Evolutionary conservation across 64 coral and sea anemone species (phyloP).

Genomic region (Orbicella faveolata): DNA sequence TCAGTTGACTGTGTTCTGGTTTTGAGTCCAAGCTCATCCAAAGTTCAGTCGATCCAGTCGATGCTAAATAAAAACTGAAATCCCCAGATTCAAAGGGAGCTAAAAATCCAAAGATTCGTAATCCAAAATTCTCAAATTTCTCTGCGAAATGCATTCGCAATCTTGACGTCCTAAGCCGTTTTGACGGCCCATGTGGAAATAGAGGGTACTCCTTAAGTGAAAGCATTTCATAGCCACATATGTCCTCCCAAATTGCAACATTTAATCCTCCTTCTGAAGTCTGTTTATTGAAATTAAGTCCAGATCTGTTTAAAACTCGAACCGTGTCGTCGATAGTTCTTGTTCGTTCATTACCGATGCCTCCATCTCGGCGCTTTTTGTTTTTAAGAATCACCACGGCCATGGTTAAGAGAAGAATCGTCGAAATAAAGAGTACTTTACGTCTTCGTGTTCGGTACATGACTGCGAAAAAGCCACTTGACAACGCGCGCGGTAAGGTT

Average conservation of each 20-base stretch:
- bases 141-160: constrained; percentile 16
- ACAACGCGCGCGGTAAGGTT: neutral
- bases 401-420: neutral
- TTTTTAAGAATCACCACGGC: neutral
- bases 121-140: constrained; percentile 10
- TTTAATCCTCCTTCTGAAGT: constrained; percentile 13
- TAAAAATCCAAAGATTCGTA: constrained; percentile 55
- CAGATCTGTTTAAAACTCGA: neutral
- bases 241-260: constrained; percentile 40
- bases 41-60: constrained; percentile 50
- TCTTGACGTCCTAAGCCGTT: constrained; percentile 16
- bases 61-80: constrained; percentile 26
- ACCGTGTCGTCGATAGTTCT: neutral
- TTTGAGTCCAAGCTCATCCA: constrained; percentile 38
- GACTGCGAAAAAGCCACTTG: neutral
- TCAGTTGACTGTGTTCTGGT: constrained; percentile 22
- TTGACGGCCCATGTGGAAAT: constrained; percentile 58
- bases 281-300: neutral
- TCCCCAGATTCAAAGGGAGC: neutral
- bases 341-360: neutral
- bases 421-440: neutral
- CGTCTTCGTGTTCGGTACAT: neutral
- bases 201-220: constrained; percentile 56
- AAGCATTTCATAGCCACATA: constrained; percentile 47
- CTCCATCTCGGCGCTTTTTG: neutral